These are phyloP conservation scores for Anneissia japonica DNA, from an alignment of 35 echinoderm and acorn worm genomes.

Conservation along the genomic window DNA sequence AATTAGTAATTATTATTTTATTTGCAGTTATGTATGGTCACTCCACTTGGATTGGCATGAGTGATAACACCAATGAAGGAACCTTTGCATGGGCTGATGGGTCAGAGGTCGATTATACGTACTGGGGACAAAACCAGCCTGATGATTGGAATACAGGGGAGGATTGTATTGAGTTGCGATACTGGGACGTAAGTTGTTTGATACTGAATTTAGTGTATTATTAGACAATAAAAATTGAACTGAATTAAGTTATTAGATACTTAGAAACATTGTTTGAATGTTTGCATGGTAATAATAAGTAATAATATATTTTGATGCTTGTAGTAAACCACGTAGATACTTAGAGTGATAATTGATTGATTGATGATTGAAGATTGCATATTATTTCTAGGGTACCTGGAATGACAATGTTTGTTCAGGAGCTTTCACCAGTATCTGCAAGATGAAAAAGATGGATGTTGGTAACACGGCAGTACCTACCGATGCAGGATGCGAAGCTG, in stretches of 20 bases:
- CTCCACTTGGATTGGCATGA: constrained; percentile 60
- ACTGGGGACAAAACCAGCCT: constrained; percentile 65
- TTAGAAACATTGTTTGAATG: too few species aligned
- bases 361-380: too few species aligned
- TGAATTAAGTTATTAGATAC: too few species aligned
- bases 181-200: constrained; percentile 35
- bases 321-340: too few species aligned
- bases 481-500: constrained; percentile 47
- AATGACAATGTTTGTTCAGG: constrained; percentile 55
- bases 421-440: constrained; percentile 58
- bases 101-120: constrained; percentile 55
- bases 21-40: not conserved
- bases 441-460: constrained; percentile 57
- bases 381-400: constrained; percentile 61
- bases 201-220: too few species aligned
- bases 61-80: constrained; percentile 32
- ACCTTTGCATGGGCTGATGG: constrained; percentile 79
- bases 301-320: too few species aligned
- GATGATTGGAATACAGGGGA: constrained; percentile 61
- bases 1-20: too few species aligned
- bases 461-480: constrained; percentile 53
- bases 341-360: too few species aligned
- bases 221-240: too few species aligned
- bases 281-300: too few species aligned
- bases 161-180: constrained; percentile 65